These are phyloP conservation scores for Chionoecetes opilio DNA, from an alignment of 1,140 invertebrate species.

Conservation along the genomic window DNA sequence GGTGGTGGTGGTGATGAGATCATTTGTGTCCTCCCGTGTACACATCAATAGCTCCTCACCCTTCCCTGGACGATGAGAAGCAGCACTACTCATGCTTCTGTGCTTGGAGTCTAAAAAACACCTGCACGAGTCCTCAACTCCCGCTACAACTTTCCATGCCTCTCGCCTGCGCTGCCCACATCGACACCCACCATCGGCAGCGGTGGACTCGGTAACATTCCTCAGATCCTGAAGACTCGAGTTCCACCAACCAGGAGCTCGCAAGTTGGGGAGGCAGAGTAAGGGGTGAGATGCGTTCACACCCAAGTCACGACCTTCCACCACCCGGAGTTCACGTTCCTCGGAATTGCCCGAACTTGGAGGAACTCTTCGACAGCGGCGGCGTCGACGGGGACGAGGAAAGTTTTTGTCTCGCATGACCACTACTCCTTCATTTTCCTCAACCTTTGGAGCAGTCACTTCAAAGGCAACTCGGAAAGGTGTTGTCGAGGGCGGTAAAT, in stretches of 20 bases:
- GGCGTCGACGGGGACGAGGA: not conserved
- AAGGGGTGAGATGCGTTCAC: not conserved
- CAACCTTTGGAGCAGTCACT: slow-evolving; percentile 17
- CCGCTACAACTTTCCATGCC: not conserved
- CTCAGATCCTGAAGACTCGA: not conserved
- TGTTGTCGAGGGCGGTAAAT: slow-evolving; percentile 7
- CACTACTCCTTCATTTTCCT: slow-evolving; percentile 14
- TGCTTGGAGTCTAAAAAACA: not conserved
- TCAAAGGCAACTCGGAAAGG: slow-evolving; percentile 17
- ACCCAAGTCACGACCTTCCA: not conserved
- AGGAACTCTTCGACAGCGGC: not conserved
- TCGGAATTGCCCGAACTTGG: slow-evolving; percentile 17
- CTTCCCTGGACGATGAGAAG: not conserved
- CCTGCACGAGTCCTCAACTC: not conserved
- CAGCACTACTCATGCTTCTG: not conserved
- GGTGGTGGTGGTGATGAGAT: not conserved
- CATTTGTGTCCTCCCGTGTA: not conserved
- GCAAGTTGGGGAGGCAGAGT: not conserved
- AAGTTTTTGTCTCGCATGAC: slow-evolving; percentile 7
- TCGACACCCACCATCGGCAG: not conserved
- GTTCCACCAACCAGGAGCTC: not conserved
- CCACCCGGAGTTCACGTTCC: not conserved
- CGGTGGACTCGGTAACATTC: not conserved
- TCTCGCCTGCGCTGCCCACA: not conserved
- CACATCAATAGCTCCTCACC: not conserved